These are phyloP conservation scores for Muntiacus reevesi DNA, from an alignment of 2,113 vertebrate genomes.

Conservation along the genomic window DNA sequence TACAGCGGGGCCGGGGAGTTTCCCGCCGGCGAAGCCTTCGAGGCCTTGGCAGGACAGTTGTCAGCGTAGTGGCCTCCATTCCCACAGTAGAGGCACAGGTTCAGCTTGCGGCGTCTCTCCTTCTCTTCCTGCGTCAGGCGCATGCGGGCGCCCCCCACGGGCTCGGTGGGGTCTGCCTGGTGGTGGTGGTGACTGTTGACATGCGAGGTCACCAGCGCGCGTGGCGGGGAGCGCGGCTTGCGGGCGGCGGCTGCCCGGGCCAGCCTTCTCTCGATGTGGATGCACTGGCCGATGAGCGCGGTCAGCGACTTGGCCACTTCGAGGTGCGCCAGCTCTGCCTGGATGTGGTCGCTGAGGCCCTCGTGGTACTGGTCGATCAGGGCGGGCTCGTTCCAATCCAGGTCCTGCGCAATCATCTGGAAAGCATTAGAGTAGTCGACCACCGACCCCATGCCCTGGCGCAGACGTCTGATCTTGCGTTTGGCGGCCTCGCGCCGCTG, in stretches of 20 bases:
- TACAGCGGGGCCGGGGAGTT: conserved; percentile 78
- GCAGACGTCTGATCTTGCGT: conserved; percentile 73
- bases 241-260: conserved; percentile 6
- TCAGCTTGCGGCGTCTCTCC: conserved; percentile 66
- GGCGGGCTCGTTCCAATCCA: conserved; percentile 70
- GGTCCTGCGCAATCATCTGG: conserved; percentile 69
- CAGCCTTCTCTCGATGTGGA: conserved; percentile 64
- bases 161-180: conserved; percentile 54
- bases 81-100: conserved; percentile 73
- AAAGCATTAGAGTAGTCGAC: conserved; percentile 60
- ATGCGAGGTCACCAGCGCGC: neutral
- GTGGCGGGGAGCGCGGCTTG: conserved; percentile 2
- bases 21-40: conserved; percentile 69
- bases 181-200: neutral
- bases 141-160: conserved; percentile 67
- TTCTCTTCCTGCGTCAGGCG: conserved; percentile 71
- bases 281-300: conserved; percentile 15
- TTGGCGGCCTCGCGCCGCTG: conserved; percentile 69
- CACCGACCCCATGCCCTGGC: conserved; percentile 62
- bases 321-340: conserved; percentile 44
- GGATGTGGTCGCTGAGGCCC: conserved; percentile 67
- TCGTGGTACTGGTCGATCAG: conserved; percentile 73
- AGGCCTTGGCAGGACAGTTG: conserved; percentile 73
- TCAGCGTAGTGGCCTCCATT: conserved; percentile 70
- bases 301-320: conserved; percentile 47